Evolutionary conservation across 2,797 vertebrate genomes (phyloP), one percentile per base, ranked within the genome.

Genomic region (Otus scops): DNA sequence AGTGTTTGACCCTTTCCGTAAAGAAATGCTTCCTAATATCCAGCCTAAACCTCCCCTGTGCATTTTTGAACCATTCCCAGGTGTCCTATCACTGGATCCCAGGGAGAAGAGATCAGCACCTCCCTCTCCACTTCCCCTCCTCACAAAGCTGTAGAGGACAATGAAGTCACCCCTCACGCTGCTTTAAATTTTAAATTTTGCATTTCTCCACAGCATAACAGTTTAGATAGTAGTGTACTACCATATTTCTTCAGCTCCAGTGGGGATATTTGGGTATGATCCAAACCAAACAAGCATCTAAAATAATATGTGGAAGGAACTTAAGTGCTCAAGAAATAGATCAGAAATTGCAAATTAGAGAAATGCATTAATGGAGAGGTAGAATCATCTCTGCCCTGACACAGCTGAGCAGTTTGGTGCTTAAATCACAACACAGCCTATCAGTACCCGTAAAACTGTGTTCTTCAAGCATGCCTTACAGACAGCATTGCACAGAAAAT

Each of bases 271-370:
- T 89, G 74, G 45, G 80, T 53, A 38, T n/a, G 26, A 93, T 78
- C 34, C 70, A 94, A 78, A 68, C 13, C 26, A 91, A 92, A 77
- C n/a, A 64, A 71, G 53, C 20, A 87, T 60, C 38, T 91, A 84
- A 76, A 90, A 78, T 17, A 39, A 32, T 41, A 69, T 50, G 51
- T 61, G 19, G 64, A 63, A 87, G 41, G 19, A 41, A 78, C 15
- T 38, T 38, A 63, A 87, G 20, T 53, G 38, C 15, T 71, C 11
- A 56, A 67, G n/a, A 78, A 84, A 84, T 36, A 60, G 54, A 89
- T 38, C 41, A 78, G 51, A 82, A 85, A 76, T 41, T 28, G 71
- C 16, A 19, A 41, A 91, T 89, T 69, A 38, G 34, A 91, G 39
- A 60, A 84, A 82, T 45, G 36, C 74, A 60, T 26, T 28, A 64